A percentile compares a stretch with the other conserved stretches of the same genome.
phyloP scores from a whole-genome alignment of 2,888 invertebrate species.

The Harpalus rufipes region DNA sequence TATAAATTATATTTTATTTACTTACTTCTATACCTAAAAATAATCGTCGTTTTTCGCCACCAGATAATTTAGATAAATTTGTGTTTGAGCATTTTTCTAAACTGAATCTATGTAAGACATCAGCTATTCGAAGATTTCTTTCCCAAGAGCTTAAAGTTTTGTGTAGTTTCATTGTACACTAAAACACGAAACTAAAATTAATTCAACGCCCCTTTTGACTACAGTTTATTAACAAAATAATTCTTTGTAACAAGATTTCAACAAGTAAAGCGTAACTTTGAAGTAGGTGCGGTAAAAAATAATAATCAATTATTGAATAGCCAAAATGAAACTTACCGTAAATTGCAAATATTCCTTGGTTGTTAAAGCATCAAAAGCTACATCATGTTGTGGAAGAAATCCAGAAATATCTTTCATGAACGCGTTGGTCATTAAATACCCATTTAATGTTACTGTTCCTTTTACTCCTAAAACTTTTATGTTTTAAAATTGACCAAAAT shows the following conservation, averaged over 20 bases:
- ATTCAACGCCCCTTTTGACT: no score
- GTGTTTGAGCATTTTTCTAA: conserved; percentile 85
- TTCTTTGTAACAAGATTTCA: no score
- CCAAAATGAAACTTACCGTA: conserved; percentile 81
- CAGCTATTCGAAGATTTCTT: conserved; percentile 72
- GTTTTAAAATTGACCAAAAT: conserved; percentile 8
- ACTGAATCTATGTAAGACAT: conserved; percentile 80
- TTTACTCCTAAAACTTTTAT: conserved; percentile 32
- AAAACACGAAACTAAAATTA: conserved; percentile 44
- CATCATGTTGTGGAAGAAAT: conserved; percentile 91
- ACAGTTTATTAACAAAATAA: no score
- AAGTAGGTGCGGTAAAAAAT: no score
- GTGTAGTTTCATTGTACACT: conserved; percentile 90
- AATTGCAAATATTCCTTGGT: conserved; percentile 90
- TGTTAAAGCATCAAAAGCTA: conserved; percentile 87
- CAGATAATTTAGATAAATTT: conserved; percentile 87
- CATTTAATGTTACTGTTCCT: conserved; percentile 45
- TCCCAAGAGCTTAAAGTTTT: conserved; percentile 66
- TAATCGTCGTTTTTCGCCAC: conserved; percentile 91
- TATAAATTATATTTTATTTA: conserved; percentile 79
- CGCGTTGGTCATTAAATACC: conserved; percentile 81
- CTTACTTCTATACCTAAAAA: conserved; percentile 84
- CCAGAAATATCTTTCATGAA: conserved; percentile 87
- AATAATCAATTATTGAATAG: no score
- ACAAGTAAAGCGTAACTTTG: no score